Evolutionary conservation across 2,888 invertebrate genomes (phyloP).

Genomic region (Apodemia hepburni): DNA sequence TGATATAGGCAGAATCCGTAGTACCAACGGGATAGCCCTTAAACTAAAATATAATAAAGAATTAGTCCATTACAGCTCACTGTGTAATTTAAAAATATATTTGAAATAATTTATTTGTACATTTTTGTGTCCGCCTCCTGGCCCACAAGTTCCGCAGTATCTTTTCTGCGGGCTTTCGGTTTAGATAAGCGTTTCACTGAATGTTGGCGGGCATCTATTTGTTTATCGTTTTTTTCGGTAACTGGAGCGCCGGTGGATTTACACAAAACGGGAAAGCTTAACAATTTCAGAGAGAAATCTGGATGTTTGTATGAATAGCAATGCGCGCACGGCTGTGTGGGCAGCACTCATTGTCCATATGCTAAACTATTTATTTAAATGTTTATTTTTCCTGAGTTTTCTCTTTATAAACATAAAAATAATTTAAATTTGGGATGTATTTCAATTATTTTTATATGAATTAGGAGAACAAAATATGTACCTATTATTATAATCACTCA

Average conservation of each 20-base stretch:
- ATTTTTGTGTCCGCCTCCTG: not conserved
- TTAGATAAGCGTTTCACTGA: conserved; percentile 10
- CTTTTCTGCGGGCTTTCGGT: conserved; percentile 11
- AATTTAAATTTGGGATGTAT: too few species aligned
- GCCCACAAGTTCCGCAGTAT: not conserved
- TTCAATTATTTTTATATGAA: too few species aligned
- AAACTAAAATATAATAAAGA: too few species aligned
- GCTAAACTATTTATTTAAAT: not conserved
- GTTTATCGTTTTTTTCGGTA: conserved; percentile 13
- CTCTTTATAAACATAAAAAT: conserved; percentile 24
- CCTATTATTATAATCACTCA: too few species aligned
- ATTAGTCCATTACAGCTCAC: too few species aligned
- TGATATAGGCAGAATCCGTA: too few species aligned
- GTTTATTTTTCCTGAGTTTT: not conserved
- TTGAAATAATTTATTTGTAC: too few species aligned
- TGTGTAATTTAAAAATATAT: too few species aligned
- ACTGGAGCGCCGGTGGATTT: conserved; percentile 11
- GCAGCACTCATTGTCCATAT: not conserved
- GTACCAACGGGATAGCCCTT: too few species aligned
- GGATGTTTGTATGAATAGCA: conserved; percentile 4
- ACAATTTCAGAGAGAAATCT: conserved; percentile 4
- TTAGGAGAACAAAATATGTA: too few species aligned
- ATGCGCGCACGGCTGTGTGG: not conserved
- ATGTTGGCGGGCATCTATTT: conserved; percentile 9
- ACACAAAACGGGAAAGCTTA: not conserved